Evolutionary conservation across 2,113 vertebrate genomes (phyloP).

Genomic region (Solea senegalensis): DNA sequence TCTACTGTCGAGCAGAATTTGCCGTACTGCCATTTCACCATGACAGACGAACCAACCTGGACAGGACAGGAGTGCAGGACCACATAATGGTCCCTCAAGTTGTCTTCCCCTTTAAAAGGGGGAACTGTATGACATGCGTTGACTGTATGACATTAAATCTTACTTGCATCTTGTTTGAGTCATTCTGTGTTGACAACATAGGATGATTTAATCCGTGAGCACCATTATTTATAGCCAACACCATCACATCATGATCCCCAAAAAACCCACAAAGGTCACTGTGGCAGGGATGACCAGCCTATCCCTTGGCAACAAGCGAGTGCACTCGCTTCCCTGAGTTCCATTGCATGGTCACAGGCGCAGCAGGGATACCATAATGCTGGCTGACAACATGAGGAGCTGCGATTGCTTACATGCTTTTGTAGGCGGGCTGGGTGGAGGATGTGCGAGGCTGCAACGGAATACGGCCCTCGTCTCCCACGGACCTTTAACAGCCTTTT

Average conservation of each 20-base stretch:
- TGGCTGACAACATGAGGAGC: constrained; percentile 77
- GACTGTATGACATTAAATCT: constrained; percentile 51
- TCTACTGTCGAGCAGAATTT: constrained; percentile 67
- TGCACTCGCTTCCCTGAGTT: constrained; percentile 70
- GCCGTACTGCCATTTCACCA: constrained; percentile 63
- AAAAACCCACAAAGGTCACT: constrained; percentile 71
- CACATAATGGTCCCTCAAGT: constrained; percentile 61
- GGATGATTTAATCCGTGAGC: constrained; percentile 64
- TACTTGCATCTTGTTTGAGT: constrained; percentile 24
- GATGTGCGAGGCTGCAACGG: constrained; percentile 48
- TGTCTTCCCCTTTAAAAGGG: constrained; percentile 41
- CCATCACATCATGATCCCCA: constrained; percentile 53
- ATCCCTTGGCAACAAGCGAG: constrained; percentile 50
- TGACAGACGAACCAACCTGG: constrained; percentile 57
- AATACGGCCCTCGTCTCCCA: constrained; percentile 50
- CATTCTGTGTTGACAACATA: constrained; percentile 63
- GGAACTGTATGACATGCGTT: constrained; percentile 48
- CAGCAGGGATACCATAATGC: constrained; percentile 70
- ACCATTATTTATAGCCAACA: constrained; percentile 51
- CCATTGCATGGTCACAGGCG: constrained; percentile 51
- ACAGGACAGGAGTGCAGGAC: constrained; percentile 41
- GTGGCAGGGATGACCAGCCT: constrained; percentile 56
- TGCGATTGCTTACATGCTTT: constrained; percentile 70
- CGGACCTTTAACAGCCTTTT: constrained; percentile 73
- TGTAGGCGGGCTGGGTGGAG: constrained; percentile 44